Percentiles rank a stretch among this genome's conserved stretches.
phyloP scores from a whole-genome alignment of 2,113 vertebrate species.

The Bothrops jararaca region DNA sequence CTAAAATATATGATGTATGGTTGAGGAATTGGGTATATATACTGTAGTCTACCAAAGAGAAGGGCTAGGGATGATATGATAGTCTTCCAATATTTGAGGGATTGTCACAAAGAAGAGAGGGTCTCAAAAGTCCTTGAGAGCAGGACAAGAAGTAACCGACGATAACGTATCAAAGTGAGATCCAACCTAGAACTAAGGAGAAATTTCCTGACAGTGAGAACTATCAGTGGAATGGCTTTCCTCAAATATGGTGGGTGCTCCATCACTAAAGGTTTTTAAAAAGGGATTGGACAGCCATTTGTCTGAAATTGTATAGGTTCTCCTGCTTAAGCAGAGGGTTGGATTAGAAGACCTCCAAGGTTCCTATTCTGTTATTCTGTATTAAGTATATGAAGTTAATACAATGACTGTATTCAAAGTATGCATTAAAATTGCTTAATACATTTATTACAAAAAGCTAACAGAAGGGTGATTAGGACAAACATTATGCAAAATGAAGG shows the following conservation, averaged over 20 bases:
- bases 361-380: neutral
- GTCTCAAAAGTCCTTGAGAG: neutral
- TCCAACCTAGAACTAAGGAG: neutral
- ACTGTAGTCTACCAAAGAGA: neutral
- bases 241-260: neutral
- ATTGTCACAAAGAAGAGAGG: neutral
- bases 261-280: neutral
- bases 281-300: neutral
- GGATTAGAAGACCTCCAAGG: neutral
- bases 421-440: neutral
- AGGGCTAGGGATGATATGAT: neutral
- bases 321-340: neutral
- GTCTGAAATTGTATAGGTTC: neutral
- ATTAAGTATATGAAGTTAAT: neutral
- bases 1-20: neutral
- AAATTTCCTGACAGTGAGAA: neutral
- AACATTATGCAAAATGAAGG: neutral
- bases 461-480: neutral
- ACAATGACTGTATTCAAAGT: neutral
- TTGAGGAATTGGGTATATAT: neutral
- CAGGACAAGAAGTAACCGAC: neutral
- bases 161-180: neutral
- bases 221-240: neutral
- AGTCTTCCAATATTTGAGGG: neutral
- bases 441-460: neutral